Evolutionary conservation across 2,888 invertebrate species (phyloP), one percentile per base, ranked within the genome.

Genomic region (Parasteatoda lunata): DNA sequence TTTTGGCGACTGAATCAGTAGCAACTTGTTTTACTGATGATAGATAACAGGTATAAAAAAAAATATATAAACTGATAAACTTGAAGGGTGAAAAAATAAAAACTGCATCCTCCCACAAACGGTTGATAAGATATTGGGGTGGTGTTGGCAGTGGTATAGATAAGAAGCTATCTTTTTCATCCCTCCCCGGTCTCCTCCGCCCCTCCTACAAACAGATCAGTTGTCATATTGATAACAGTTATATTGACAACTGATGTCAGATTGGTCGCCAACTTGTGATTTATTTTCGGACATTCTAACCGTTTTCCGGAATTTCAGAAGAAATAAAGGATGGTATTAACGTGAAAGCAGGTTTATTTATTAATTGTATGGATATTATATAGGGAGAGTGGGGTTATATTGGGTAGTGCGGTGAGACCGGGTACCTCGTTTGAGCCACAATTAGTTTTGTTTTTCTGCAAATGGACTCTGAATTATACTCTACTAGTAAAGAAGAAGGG

Each of bases 151-250:
- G 65, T 64, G 70, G 9, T 13, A 13, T 13, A 52, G 84, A 84
- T 75, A 79, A 76, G 79, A 45, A 4, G 73, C 54, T 85, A 82
- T 82, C 82, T 59, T 30, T 66, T 64, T 52, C 30, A 30, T 30
- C 30, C 30, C 30, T 30, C 30, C 30, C 30, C 30, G 1, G 30
- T 30, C 30, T 64, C 30, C 49, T 13, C 15, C 11, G 52, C 48
- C 59, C 59, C 45, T 70, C 52, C 82, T 30, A 30, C 13, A 77
- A 80, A 80, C 77, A 86, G 76, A 79, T 77, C 69, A 64, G 80
- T 71, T 76, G 78, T 72, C 78, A 73, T 64, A 78, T 84, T 77
- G 72, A 77, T 84, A n/a, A n/a, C 15, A n/a, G 59, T 59, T 9
- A 59, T 7, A 13, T n/a, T 59, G 59, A 59, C n/a, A n/a, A 0